phyloP scores from a whole-genome alignment of 2,888 invertebrate genomes.

The Eucera pruinosa region DNA sequence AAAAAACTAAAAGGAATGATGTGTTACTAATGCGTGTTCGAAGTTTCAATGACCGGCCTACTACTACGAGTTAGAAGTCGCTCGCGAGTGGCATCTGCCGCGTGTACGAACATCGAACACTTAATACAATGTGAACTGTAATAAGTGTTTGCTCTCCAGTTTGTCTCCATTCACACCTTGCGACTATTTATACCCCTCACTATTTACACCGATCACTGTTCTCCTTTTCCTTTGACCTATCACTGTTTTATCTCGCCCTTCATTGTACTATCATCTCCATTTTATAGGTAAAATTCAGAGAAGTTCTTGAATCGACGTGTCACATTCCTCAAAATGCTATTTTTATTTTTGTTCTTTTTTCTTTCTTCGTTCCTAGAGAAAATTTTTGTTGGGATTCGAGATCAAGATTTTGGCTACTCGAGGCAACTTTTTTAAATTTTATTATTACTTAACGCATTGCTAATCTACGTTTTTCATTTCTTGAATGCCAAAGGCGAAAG shows the following conservation, averaged over 20 bases:
- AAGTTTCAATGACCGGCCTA: constrained; percentile 69
- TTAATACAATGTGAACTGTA: constrained; percentile 62
- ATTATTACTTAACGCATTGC: too few relatives aligned
- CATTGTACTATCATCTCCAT: neutral
- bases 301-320: neutral
- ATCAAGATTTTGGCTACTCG: too few relatives aligned
- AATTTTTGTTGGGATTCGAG: too few relatives aligned
- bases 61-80: constrained; percentile 51
- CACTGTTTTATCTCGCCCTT: neutral
- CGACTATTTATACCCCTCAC: constrained; percentile 20
- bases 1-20: constrained; percentile 44
- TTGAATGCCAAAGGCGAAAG: too few relatives aligned
- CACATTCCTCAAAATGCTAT: neutral
- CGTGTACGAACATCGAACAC: constrained; percentile 61
- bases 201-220: constrained; percentile 16
- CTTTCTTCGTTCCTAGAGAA: neutral
- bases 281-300: neutral
- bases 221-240: neutral
- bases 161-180: constrained; percentile 24
- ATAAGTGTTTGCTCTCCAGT: constrained; percentile 56
- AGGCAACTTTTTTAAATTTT: too few relatives aligned
- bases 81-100: constrained; percentile 46
- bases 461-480: too few relatives aligned
- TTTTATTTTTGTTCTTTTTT: neutral
- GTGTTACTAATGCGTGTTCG: constrained; percentile 75